phyloP scores from a whole-genome alignment of 2,113 vertebrate genomes.

The Chionis minor region DNA sequence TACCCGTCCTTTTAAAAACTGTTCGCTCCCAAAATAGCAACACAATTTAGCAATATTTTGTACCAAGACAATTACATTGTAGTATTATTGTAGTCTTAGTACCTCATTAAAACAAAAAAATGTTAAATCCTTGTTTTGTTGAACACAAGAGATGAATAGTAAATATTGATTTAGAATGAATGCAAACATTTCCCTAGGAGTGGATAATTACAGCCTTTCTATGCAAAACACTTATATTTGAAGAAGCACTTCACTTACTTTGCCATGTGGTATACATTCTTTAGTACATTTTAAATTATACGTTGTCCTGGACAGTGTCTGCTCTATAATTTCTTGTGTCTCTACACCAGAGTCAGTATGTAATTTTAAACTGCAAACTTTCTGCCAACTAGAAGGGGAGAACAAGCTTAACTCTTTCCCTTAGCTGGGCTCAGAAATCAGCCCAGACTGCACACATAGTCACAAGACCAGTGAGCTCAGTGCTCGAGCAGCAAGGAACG shows the following conservation, averaged over 20 bases:
- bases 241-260: constrained; percentile 86
- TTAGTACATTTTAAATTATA: constrained; percentile 91
- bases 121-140: constrained; percentile 84
- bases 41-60: constrained; percentile 78
- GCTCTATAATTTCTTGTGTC: constrained; percentile 91
- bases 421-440: constrained; percentile 53
- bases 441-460: constrained; percentile 12
- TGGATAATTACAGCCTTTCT: constrained; percentile 89
- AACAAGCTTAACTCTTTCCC: constrained; percentile 81
- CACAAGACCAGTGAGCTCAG: constrained; percentile 19
- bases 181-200: constrained; percentile 89
- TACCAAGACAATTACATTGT: constrained; percentile 79
- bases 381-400: constrained; percentile 80
- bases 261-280: constrained; percentile 88
- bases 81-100: constrained; percentile 80
- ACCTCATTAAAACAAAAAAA: constrained; percentile 83
- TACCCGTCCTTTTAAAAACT: constrained; percentile 64
- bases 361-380: constrained; percentile 90
- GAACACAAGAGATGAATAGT: constrained; percentile 85
- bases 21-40: constrained; percentile 73
- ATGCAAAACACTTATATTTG: constrained; percentile 84
- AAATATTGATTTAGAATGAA: constrained; percentile 91
- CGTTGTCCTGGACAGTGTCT: constrained; percentile 90
- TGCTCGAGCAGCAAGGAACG: background rate
- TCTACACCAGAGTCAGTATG: constrained; percentile 88